Percentiles rank a stretch among this genome's conserved stretches.
Evolutionary conservation across 2,888 invertebrate genomes (phyloP).

Genomic region (Taphrorychus bicolor): DNA sequence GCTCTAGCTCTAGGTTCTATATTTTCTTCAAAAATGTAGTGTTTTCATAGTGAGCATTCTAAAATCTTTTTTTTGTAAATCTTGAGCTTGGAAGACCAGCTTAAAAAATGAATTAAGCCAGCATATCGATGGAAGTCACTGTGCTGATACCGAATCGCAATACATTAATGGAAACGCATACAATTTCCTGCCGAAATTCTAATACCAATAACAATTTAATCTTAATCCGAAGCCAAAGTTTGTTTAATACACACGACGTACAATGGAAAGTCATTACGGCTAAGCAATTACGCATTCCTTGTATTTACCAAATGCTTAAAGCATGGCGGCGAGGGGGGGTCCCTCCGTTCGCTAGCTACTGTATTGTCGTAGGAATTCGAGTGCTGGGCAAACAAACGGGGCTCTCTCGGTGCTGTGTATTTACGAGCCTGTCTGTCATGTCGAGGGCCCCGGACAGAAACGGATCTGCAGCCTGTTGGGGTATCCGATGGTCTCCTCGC

Average conservation of each 20-base stretch:
- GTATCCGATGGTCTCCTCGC: not conserved
- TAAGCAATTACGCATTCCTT: slow-evolving; percentile 51
- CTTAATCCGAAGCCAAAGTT: slow-evolving; percentile 34
- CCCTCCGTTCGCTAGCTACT: slow-evolving; percentile 54
- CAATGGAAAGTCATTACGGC: slow-evolving; percentile 48
- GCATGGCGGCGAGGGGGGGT: slow-evolving; percentile 35
- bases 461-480: slow-evolving; percentile 12
- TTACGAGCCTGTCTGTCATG: slow-evolving; percentile 53
- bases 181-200: slow-evolving; percentile 13
- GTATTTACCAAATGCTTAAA: slow-evolving; percentile 47
- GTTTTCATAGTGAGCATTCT: too few species aligned
- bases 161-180: not conserved
- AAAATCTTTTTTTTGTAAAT: too few species aligned
- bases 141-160: not conserved
- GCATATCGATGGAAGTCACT: too few species aligned
- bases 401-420: slow-evolving; percentile 52
- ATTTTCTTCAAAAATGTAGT: too few species aligned
- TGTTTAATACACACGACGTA: slow-evolving; percentile 38
- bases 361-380: slow-evolving; percentile 61
- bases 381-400: slow-evolving; percentile 59
- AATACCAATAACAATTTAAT: slow-evolving; percentile 33
- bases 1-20: too few species aligned
- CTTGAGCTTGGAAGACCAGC: too few species aligned
- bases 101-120: too few species aligned
- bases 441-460: slow-evolving; percentile 19